Percentiles rank a stretch among this genome's conserved stretches.
Evolutionary conservation across 1,140 invertebrate genomes (phyloP).

Genomic region (Rhyzopertha dominica): DNA sequence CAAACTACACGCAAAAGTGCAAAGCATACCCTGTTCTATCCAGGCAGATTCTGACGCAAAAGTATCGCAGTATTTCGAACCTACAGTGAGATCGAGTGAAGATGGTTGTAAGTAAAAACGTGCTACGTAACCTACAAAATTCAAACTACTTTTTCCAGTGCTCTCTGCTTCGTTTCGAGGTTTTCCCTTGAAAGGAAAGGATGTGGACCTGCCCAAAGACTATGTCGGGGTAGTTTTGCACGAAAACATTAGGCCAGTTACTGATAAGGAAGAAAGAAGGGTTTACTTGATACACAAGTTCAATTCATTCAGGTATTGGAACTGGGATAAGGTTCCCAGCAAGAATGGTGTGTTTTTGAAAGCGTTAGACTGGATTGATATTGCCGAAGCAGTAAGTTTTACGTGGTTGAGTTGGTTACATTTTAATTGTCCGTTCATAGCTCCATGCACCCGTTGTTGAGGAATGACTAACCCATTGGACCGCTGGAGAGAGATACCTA

Average conservation of each 20-base stretch:
- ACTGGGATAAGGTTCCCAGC: conserved; percentile 69
- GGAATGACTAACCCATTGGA: too few relatives aligned
- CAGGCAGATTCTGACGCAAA: conserved; percentile 63
- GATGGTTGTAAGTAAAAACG: conserved; percentile 30
- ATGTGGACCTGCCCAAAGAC: conserved; percentile 54
- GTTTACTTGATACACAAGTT: conserved; percentile 60
- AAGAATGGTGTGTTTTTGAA: conserved; percentile 62
- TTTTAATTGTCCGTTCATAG: too few relatives aligned
- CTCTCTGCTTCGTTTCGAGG: conserved; percentile 61
- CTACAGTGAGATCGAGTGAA: conserved; percentile 51
- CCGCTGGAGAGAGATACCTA: too few relatives aligned
- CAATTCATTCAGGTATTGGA: conserved; percentile 67
- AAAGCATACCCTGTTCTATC: conserved; percentile 73
- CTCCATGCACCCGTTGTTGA: too few relatives aligned
- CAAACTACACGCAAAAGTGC: conserved; percentile 48
- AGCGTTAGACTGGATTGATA: conserved; percentile 71
- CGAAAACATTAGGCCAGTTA: conserved; percentile 56
- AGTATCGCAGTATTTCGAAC: conserved; percentile 64
- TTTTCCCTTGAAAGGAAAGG: conserved; percentile 60
- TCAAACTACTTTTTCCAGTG: conserved; percentile 36
- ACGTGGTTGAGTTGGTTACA: too few relatives aligned
- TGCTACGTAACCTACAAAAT: conserved; percentile 4
- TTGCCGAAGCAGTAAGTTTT: conserved; percentile 64
- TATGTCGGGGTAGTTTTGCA: conserved; percentile 64
- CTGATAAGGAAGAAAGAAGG: conserved; percentile 56